Evolutionary conservation across 2,113 vertebrate species (phyloP).

Genomic region (Psephotus haematonotus): DNA sequence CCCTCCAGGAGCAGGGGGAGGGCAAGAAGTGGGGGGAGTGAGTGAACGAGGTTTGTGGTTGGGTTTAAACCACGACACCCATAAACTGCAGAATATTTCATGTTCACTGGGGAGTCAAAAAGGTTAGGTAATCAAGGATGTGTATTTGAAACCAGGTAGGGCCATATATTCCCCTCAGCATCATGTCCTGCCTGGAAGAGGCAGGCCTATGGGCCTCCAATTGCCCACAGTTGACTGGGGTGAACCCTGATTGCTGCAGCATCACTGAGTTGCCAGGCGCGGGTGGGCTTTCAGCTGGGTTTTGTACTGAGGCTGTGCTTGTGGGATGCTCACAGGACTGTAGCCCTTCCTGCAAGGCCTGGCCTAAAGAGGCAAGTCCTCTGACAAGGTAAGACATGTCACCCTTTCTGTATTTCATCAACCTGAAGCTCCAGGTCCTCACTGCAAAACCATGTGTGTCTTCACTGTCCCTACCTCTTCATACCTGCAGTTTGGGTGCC

Average conservation of each 20-base stretch:
- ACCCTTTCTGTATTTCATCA: background rate
- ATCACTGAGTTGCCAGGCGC: background rate
- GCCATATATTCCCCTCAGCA: background rate
- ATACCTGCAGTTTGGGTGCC: background rate
- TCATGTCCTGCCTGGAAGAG: background rate
- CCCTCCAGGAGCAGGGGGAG: no score
- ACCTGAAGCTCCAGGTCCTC: background rate
- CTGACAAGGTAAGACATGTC: background rate
- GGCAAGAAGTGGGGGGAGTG: no score
- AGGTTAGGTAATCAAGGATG: background rate
- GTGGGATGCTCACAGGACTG: background rate
- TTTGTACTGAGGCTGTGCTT: background rate
- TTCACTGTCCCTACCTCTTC: background rate
- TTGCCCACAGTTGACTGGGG: background rate
- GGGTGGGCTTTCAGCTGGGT: background rate
- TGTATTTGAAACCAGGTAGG: background rate
- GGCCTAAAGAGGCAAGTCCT: background rate
- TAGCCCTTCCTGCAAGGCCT: fast-evolving
- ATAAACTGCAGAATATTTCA: background rate
- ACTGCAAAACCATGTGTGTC: fast-evolving
- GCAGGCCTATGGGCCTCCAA: background rate
- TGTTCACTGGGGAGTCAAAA: background rate
- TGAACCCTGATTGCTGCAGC: background rate
- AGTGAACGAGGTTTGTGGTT: no score
- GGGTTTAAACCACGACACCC: no score